Percentiles rank a stretch among this genome's conserved stretches.
phyloP scores from a whole-genome alignment of 1,140 invertebrate genomes.

The Pemphigus obesinymphae region DNA sequence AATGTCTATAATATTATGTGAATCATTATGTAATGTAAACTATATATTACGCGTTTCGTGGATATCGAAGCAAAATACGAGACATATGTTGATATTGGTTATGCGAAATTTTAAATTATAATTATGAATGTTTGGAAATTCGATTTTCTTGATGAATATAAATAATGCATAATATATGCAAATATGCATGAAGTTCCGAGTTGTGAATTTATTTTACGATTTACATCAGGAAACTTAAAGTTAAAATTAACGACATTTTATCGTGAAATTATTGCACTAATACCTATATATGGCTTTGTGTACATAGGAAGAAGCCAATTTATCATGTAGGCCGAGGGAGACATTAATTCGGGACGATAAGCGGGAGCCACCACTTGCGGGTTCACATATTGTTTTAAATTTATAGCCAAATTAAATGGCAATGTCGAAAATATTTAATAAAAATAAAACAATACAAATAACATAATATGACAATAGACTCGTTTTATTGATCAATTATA shows the following conservation, averaged over 20 bases:
- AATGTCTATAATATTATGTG: no score
- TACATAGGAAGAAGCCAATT: constrained; percentile 24
- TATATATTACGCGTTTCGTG: no score
- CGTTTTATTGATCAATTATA: not conserved
- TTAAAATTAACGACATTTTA: not conserved
- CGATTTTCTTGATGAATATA: no score
- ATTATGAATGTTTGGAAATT: no score
- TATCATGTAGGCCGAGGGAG: constrained; percentile 6
- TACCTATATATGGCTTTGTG: not conserved
- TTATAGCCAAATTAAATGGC: not conserved
- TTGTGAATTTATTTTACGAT: not conserved
- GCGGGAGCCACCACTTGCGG: not conserved
- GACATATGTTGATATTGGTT: no score
- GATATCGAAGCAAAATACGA: no score
- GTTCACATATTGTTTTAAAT: constrained; percentile 26
- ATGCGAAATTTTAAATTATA: no score
- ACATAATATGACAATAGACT: not conserved
- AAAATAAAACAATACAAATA: not conserved
- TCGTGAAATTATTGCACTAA: not conserved
- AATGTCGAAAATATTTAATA: not conserved
- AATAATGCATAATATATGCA: no score
- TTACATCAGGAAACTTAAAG: not conserved
- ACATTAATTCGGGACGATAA: not conserved
- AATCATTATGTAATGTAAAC: no score
- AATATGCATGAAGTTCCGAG: no score